Evolutionary conservation across 2,888 invertebrate species (phyloP).

Genomic region (Nemotelus pantherinus): DNA sequence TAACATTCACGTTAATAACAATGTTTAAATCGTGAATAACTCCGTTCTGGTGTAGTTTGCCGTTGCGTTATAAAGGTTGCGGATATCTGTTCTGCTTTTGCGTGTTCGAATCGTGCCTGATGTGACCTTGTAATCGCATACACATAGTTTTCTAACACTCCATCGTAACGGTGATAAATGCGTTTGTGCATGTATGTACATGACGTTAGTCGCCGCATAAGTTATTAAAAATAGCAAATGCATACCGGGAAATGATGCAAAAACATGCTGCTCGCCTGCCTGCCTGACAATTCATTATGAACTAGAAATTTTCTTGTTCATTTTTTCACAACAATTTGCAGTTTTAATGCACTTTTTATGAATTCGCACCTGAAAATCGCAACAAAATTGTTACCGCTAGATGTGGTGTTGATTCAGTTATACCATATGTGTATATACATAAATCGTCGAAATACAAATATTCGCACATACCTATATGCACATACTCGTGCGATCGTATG

Average conservation of each 20-base stretch:
- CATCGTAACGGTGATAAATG: constrained; percentile 17
- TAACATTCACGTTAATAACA: not conserved
- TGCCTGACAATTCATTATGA: not conserved
- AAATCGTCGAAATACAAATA: not conserved
- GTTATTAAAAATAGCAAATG: constrained; percentile 16
- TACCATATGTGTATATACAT: not conserved
- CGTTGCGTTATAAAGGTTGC: constrained; percentile 26
- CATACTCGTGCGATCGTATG: not conserved
- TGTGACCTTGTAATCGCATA: constrained; percentile 47
- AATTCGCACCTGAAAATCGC: constrained; percentile 48
- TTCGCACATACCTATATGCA: not conserved
- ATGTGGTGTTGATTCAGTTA: not conserved
- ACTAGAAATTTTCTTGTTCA: not conserved
- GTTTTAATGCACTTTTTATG: constrained; percentile 17
- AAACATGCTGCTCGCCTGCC: not conserved
- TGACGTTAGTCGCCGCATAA: constrained; percentile 2
- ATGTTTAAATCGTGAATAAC: constrained; percentile 26
- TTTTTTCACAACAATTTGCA: not conserved
- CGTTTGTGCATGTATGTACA: constrained; percentile 37
- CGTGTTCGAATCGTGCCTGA: constrained; percentile 44
- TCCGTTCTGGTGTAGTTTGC: constrained; percentile 7
- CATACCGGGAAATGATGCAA: constrained; percentile 7
- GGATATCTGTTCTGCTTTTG: constrained; percentile 37
- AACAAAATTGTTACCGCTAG: constrained; percentile 31
- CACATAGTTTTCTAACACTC: constrained; percentile 25